Base-by-base conservation (phyloP, 2,888 invertebrate genomes). In the Leptinotarsa rubiginosa region DNA sequence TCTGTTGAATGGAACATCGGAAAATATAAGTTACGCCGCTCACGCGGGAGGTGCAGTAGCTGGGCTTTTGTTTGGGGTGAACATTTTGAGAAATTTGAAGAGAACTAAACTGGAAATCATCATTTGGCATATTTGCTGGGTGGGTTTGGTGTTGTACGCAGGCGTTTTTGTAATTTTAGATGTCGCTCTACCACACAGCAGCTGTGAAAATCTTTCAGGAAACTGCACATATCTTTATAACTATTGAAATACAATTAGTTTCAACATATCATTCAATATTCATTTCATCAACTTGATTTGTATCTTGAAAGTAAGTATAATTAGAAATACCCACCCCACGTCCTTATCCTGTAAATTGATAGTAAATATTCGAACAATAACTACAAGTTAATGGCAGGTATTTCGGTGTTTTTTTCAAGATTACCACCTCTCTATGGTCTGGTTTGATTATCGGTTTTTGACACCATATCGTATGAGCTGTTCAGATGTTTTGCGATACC, bases 21-120 rank as follows among this genome's bases (percentile, higher is more conserved):
- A 59, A 52, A n/a, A 50, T 50, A n/a, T 10, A 41, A 80, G 98
- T 18, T 97, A 98, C 85, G 94, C 96, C 1, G 97, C 98, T 15
- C 98, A 99, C 88, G 67, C 81, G 12, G 82, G 82, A 0, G 84
- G 84, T 1, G 96, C 97, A 52, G 81, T 97, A 1, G 96, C 97
- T 71, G 98, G 98, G 81, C 87, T 93, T 4, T 87, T 93, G 22
- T 89, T 93, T 56, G 93, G 93, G 3, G 89, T 93, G 75, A 90
- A 91, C 72, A 88, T 92, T 12, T 87, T 93, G 15, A 89, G 92
- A 67, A 93, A 93, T 86, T 88, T 93, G 13, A 89, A 89, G 80
- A 89, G 90, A 25, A 89, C 88, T 75, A 88, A 88, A n/a, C 92
- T 91, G 90, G 93, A 93, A 84, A 89, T 88, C 64, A 87, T 88